Evolutionary conservation across 2,113 vertebrate species (phyloP).

Genomic region (Vireo altiloquus): DNA sequence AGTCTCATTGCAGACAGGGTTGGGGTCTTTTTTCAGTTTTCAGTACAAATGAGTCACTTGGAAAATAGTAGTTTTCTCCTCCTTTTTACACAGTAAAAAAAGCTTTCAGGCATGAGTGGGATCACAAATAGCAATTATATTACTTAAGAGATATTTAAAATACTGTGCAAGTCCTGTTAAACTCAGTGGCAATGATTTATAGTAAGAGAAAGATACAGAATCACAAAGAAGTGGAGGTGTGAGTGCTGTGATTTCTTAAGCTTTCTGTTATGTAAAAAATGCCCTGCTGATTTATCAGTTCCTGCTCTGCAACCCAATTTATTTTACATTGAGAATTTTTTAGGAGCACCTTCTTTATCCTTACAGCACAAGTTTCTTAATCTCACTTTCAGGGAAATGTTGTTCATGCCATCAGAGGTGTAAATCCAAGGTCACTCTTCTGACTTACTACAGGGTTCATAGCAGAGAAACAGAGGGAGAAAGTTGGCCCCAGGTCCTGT

Average conservation of each 20-base stretch:
- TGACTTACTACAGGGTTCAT: neutral
- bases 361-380: neutral
- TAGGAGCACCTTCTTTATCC: neutral
- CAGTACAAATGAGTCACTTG: neutral
- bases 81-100: neutral
- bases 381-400: neutral
- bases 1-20: neutral
- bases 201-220: neutral
- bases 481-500: neutral
- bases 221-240: neutral
- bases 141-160: neutral
- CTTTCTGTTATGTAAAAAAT: neutral
- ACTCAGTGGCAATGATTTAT: conserved; percentile 48
- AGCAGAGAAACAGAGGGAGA: neutral
- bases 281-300: neutral
- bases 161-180: conserved; percentile 33
- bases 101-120: neutral
- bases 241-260: neutral
- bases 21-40: neutral
- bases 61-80: conserved; percentile 19
- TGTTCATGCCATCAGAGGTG: neutral
- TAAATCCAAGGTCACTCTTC: neutral
- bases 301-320: neutral
- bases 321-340: neutral
- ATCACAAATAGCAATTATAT: conserved; percentile 21